Evolutionary conservation across 2,888 invertebrate genomes (phyloP).

Genomic region (Dryobota labecula): DNA sequence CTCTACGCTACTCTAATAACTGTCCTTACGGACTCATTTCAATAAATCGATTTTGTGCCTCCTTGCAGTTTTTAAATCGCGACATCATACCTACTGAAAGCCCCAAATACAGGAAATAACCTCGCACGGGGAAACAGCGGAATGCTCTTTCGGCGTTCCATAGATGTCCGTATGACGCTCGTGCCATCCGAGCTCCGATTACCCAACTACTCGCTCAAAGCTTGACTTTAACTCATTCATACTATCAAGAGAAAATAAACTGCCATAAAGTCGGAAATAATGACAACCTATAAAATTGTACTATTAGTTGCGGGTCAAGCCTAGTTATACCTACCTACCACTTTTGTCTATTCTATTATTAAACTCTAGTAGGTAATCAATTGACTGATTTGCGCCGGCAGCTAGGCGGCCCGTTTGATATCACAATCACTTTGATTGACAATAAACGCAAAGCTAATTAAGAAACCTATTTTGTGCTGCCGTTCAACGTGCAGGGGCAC

Average conservation of each 20-base stretch:
- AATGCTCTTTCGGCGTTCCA: not conserved
- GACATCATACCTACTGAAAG: not conserved
- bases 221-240: not conserved
- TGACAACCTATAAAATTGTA: not conserved
- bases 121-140: not conserved
- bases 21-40: not conserved
- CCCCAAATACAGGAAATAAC: not conserved
- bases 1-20: not conserved
- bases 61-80: not conserved
- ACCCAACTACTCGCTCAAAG: not conserved
- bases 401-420: slow-evolving; percentile 43
- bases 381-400: not conserved
- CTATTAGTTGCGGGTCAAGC: not conserved
- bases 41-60: not conserved
- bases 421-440: slow-evolving; percentile 50
- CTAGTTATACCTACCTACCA: not conserved
- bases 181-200: not conserved
- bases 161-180: not conserved
- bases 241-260: not conserved
- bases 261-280: not conserved
- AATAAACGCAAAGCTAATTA: slow-evolving; percentile 54
- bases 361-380: not conserved
- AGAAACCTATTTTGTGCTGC: slow-evolving; percentile 61
- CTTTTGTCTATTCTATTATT: not conserved
- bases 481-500: slow-evolving; percentile 63